Conservation (phyloP, 1,140 invertebrate species). For the Drosophila nikananu region DNA sequence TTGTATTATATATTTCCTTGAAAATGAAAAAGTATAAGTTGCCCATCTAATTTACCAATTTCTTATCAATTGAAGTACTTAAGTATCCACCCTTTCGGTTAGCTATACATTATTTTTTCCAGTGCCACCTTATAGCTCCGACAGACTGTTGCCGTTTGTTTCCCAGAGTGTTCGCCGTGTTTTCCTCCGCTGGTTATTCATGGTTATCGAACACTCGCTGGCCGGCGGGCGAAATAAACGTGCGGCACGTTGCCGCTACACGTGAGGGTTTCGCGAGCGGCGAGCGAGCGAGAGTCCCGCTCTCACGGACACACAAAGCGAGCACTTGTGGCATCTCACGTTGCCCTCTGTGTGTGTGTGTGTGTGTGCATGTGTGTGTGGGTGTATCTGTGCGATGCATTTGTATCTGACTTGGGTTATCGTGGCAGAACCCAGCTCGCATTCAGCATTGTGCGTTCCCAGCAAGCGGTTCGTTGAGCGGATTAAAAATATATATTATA, state of each 20-base stretch:
- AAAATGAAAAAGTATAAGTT: background rate
- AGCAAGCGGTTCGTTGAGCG: conserved; percentile 58
- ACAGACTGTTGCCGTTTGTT: conserved; percentile 29
- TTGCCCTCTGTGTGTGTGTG: conserved; percentile 23
- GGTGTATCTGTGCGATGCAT: conserved; percentile 36
- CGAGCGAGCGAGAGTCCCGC: background rate
- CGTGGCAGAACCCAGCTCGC: conserved; percentile 41
- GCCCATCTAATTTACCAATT: background rate
- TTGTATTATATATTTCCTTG: background rate
- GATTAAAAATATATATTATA: conserved; percentile 16
- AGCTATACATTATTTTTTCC: background rate
- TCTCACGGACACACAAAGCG: conserved; percentile 8
- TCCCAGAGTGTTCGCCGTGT: conserved; percentile 22
- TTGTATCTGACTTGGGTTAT: conserved; percentile 26
- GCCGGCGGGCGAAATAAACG: conserved; percentile 60
- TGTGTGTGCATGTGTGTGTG: conserved; percentile 26
- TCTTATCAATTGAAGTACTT: no score
- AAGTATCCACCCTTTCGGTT: background rate
- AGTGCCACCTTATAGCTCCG: conserved; percentile 13
- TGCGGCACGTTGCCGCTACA: conserved; percentile 77
- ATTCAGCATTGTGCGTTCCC: conserved; percentile 58
- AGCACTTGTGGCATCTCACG: conserved; percentile 42
- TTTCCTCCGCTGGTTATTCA: conserved; percentile 48
- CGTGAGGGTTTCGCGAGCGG: conserved; percentile 51
- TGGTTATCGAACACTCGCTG: conserved; percentile 51